These are phyloP conservation scores for Drosophila dunni DNA, from an alignment of 1,140 invertebrate genomes.

Conservation along the genomic window DNA sequence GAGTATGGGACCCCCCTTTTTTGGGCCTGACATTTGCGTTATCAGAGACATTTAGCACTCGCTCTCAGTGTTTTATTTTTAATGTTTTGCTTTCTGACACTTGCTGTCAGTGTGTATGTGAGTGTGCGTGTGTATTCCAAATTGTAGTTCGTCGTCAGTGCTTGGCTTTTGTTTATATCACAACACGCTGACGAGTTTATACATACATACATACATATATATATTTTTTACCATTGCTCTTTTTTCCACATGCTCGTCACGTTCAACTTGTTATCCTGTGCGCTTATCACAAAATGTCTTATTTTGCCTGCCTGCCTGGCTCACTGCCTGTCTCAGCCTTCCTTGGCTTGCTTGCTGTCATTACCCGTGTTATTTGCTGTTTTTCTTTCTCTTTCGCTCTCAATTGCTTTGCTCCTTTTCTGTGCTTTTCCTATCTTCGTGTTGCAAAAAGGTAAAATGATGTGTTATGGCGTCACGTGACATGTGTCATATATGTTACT, in stretches of 20 bases:
- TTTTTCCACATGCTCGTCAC: constrained; percentile 59
- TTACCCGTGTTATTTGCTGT: constrained; percentile 54
- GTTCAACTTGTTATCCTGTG: constrained; percentile 68
- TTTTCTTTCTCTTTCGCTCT: constrained; percentile 5
- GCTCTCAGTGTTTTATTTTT: constrained; percentile 38
- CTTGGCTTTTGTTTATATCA: constrained; percentile 55
- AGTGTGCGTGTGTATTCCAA: background rate
- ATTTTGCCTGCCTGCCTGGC: constrained; percentile 44
- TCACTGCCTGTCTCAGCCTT: constrained; percentile 12
- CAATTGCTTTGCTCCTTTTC: background rate
- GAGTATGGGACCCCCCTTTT: constrained; percentile 34
- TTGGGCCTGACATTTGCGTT: constrained; percentile 46
- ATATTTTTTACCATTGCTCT: constrained; percentile 23
- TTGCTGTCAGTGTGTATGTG: constrained; percentile 44
- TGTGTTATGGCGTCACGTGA: constrained; percentile 65
- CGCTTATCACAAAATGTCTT: constrained; percentile 67
- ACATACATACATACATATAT: background rate
- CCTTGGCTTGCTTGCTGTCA: constrained; percentile 47
- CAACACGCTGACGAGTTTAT: constrained; percentile 36
- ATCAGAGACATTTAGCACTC: constrained; percentile 47
- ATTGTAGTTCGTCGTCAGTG: constrained; percentile 42
- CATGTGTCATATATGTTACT: constrained; percentile 63
- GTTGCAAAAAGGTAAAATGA: constrained; percentile 46
- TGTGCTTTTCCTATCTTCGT: background rate
- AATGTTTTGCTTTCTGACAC: constrained; percentile 61